Base-by-base conservation (phyloP, 2,797 vertebrate genomes). In the Mormyrops attenuatus region DNA sequence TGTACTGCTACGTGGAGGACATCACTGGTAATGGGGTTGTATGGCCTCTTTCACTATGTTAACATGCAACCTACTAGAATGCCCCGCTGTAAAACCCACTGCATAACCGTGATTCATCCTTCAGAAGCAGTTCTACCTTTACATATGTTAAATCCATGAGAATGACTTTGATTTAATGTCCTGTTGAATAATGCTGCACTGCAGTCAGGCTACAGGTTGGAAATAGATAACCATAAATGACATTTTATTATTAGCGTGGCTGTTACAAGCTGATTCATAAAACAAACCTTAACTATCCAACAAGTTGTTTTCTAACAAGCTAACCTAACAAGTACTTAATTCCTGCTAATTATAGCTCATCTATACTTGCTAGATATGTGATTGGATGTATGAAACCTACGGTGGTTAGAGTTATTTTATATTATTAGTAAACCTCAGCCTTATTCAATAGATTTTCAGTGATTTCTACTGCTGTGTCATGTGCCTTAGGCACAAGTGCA, bases 1-100 rank as follows among this genome's bases (percentile, higher is more conserved):
- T 97, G 77, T 99, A 98, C 94, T 99, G 98, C 93, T 99, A 98
- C 0, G 95, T 97, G 3, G 97, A 98, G 92, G 97, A 97, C 6
- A 96, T 97, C 1, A 93, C 96, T 30, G 98, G 98, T 99, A 93
- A 95, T 55, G n/a, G 50, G 66, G 26, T 52, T 13, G 38, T 66
- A 50, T 52, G 34, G 38, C 17, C n/a, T 85, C 66, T 44, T 20
- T 63, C 34, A 44, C 38, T 47, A n/a, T 50, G 41, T 22, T 82
- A 44, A 44, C 38, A 8, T 80, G 77, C 5, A 9, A 82, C 41
- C 15, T 82, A 47, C 41, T 47, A 44, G 17, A 47, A 47, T 47
- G 47, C 8, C 38, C 38, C 17, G 13, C 20, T n/a, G 13, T 41
- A 77, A 41, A 41, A 20, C 69, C 34, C 38, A 38, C 11, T 17